Percentiles rank a stretch among this genome's conserved stretches.
phyloP scores from a whole-genome alignment of 2,113 vertebrate genomes.

The Sander lucioperca region DNA sequence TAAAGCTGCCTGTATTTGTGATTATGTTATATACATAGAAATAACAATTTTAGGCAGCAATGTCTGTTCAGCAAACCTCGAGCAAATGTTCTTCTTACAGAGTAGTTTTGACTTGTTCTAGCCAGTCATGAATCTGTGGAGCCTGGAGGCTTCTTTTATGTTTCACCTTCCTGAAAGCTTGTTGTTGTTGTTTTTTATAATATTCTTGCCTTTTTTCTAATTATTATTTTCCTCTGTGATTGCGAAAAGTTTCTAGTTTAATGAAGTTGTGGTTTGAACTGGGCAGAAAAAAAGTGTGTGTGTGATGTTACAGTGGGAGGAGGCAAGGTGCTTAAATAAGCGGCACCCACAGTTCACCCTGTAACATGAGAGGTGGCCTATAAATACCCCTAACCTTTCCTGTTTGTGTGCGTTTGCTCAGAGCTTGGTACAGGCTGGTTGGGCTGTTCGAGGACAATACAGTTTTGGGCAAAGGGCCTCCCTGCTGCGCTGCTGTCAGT shows the following conservation, averaged over 20 bases:
- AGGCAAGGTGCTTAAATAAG: slow-evolving; percentile 82
- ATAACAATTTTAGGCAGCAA: slow-evolving; percentile 30
- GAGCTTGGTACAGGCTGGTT: slow-evolving; percentile 55
- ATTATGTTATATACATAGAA: background rate
- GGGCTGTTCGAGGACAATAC: slow-evolving; percentile 65
- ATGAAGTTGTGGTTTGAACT: slow-evolving; percentile 10
- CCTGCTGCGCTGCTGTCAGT: slow-evolving; percentile 7
- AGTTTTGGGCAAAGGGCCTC: slow-evolving; percentile 22
- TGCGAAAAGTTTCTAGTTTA: background rate
- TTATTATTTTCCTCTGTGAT: background rate
- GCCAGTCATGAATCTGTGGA: slow-evolving; percentile 33
- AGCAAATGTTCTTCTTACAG: slow-evolving; percentile 10
- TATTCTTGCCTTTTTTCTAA: background rate
- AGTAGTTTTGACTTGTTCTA: slow-evolving; percentile 75
- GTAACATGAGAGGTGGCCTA: slow-evolving; percentile 85
- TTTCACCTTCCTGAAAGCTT: slow-evolving; percentile 10
- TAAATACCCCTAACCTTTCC: slow-evolving; percentile 87
- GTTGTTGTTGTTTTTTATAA: background rate
- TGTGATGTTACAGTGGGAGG: slow-evolving; percentile 61
- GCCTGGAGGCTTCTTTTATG: slow-evolving; percentile 44
- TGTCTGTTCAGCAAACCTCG: slow-evolving; percentile 49
- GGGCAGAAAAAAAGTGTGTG: slow-evolving; percentile 17
- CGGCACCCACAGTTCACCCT: slow-evolving; percentile 75
- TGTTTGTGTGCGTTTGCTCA: slow-evolving; percentile 70
- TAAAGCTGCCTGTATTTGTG: slow-evolving; percentile 3